These are phyloP conservation scores for Eupithecia subfuscata DNA, from an alignment of 2,888 invertebrate genomes.

Conservation along the genomic window DNA sequence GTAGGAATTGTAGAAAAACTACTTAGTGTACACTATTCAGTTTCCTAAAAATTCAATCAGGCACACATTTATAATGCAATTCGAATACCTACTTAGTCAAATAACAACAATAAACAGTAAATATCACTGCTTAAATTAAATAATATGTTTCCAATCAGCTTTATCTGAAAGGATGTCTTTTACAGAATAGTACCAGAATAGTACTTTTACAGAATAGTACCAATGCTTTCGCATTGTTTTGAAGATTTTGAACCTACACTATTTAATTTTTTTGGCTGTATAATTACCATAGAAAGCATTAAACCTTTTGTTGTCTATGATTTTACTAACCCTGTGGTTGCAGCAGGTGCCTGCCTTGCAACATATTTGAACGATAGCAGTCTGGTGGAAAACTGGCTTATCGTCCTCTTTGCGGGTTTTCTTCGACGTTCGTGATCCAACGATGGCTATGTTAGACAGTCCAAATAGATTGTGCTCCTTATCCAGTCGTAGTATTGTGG, in stretches of 20 bases:
- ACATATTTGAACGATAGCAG: constrained; percentile 75
- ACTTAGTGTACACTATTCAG: too few species aligned
- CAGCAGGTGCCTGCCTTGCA: constrained; percentile 61
- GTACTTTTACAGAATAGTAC: not conserved
- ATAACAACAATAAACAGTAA: too few species aligned
- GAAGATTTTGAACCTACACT: too few species aligned
- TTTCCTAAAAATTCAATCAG: too few species aligned
- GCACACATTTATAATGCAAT: too few species aligned
- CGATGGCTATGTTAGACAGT: constrained; percentile 70
- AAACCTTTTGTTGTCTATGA: not conserved
- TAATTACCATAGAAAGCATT: too few species aligned
- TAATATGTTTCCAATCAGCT: not conserved
- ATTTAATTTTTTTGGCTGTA: not conserved
- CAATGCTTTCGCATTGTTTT: too few species aligned
- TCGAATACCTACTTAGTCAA: too few species aligned
- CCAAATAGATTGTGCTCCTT: constrained; percentile 78
- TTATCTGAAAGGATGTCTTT: not conserved
- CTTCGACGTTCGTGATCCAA: constrained; percentile 58
- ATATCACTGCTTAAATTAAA: too few species aligned
- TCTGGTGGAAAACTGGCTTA: constrained; percentile 72
- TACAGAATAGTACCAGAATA: not conserved
- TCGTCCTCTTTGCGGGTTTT: constrained; percentile 63
- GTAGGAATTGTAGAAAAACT: too few species aligned
- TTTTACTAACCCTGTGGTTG: constrained; percentile 26
- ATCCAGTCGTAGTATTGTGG: constrained; percentile 73